Evolutionary conservation across 2,113 vertebrate genomes (phyloP), one percentile per base, ranked within the genome.

Genomic region (Limanda limanda): DNA sequence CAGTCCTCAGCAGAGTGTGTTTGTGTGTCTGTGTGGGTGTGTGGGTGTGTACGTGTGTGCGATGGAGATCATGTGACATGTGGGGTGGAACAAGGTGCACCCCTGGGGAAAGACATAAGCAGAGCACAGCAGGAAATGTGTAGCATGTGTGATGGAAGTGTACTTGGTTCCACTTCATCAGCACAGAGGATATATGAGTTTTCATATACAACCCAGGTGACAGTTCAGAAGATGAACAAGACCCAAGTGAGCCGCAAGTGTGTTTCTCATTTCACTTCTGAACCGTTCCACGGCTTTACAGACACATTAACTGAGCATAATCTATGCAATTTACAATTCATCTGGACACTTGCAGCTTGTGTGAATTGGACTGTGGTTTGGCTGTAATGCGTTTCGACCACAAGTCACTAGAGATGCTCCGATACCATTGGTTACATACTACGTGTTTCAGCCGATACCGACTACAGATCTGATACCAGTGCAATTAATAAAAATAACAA

Each of bases 131-230:
- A 81, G 74, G 37, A 84, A 83, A 84, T 61, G 78, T 86, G 78
- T 67, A 51, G 64, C 74, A 68, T 70, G 72, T 87, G 86, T 88
- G 76, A 89, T 85, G 20, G 78, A 89, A 81, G 75, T 60, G 74
- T 66, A 62, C 51, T 84, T 59, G 48, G 84, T 74, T 89, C 71
- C 75, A 85, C 81, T 86, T 86, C 85, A 86, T 87, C 76, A 65
- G 65, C 69, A 78, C 60, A 74, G 55, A 79, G 21, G 52, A 87
- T 76, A 86, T 74, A 78, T 74, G 85, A 77, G 80, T 82, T 90
- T 90, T 76, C 60, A 75, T 74, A 66, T 31, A 70, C 52, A 59
- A 79, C 74, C 59, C 59, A 72, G 65, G 69, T 76, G 54, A 83
- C 71, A 37, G 31, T 85, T 85, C 21, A 51, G n/a, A 27, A 84